phyloP scores from a whole-genome alignment of 2,113 vertebrate species.

The Baryphthengus martii region DNA sequence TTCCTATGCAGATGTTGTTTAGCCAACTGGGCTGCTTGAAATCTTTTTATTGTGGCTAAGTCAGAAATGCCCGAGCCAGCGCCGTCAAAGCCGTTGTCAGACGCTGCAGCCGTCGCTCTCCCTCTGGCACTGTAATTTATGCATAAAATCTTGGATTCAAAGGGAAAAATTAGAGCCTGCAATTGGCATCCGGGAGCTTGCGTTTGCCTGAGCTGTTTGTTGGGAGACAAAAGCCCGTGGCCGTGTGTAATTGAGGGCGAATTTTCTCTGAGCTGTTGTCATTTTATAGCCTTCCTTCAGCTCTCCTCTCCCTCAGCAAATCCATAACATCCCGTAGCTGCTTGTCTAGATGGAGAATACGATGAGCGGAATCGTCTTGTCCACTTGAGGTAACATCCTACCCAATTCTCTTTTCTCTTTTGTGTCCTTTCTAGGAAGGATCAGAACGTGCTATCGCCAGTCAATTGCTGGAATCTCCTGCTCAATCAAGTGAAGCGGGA shows the following conservation, averaged over 20 bases:
- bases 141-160: not conserved
- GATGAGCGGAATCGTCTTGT: rapidly evolving
- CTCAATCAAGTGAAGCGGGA: slow-evolving; percentile 96
- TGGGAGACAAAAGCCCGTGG: not conserved
- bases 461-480: slow-evolving; percentile 98
- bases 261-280: not conserved
- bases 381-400: rapidly evolving
- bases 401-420: not conserved
- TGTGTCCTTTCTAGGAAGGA: slow-evolving; percentile 82
- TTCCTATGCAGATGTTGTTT: not conserved
- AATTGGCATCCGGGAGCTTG: not conserved
- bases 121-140: not conserved
- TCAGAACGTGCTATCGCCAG: slow-evolving; percentile 91
- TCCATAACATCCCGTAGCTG: rapidly evolving
- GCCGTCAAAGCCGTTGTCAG: not conserved
- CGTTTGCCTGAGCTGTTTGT: not conserved
- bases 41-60: not conserved
- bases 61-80: not conserved
- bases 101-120: not conserved
- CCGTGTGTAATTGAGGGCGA: rapidly evolving
- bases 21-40: not conserved
- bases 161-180: not conserved
- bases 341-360: rapidly evolving
- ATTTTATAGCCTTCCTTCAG: not conserved
- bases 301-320: not conserved